phyloP scores from a whole-genome alignment of 23 tunicate species.

The Styela clava region DNA sequence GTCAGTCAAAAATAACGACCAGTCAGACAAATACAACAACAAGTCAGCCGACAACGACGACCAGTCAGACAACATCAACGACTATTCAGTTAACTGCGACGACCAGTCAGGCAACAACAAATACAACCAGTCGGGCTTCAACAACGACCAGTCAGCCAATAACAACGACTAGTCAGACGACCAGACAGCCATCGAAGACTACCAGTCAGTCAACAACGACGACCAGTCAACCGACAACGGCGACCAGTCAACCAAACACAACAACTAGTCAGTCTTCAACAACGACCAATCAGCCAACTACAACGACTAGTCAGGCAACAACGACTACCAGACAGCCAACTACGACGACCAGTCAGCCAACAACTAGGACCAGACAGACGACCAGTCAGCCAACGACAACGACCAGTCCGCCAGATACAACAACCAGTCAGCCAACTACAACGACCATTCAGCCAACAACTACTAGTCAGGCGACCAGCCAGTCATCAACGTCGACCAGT shows the following conservation, averaged over 20 bases:
- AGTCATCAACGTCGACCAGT: neutral
- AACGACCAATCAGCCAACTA: neutral
- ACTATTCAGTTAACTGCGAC: neutral
- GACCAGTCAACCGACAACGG: neutral
- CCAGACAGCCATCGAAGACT: no score
- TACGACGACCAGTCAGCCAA: neutral
- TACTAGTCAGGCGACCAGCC: neutral
- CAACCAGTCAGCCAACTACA: neutral
- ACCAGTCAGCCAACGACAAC: neutral
- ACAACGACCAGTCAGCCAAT: neutral
- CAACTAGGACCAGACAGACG: neutral
- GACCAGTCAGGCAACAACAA: constrained; percentile 7
- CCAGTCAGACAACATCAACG: neutral
- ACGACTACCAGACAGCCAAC: neutral
- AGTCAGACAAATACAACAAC: neutral
- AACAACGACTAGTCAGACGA: neutral
- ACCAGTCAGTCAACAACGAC: neutral
- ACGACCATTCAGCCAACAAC: neutral
- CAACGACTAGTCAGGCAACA: neutral
- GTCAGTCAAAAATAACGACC: neutral
- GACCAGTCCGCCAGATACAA: neutral
- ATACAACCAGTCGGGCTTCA: neutral
- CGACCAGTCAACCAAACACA: neutral
- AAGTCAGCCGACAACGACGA: neutral
- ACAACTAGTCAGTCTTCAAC: neutral